Base-by-base conservation (phyloP, 1,140 invertebrate genomes). In the Neodiprion pinetum region DNA sequence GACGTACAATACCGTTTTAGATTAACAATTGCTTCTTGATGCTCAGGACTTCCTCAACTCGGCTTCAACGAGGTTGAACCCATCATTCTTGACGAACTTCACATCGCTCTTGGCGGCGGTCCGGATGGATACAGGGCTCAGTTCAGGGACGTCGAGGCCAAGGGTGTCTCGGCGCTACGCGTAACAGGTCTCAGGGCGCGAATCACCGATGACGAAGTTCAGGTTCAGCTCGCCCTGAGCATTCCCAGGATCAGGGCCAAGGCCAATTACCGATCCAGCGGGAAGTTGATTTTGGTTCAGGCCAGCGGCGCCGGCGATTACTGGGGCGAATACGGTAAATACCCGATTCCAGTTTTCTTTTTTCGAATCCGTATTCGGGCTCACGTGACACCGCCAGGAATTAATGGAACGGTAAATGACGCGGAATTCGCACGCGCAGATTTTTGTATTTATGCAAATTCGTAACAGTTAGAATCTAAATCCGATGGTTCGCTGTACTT, bases 231-330 rank as follows among this genome's bases (percentile, higher is more conserved):
- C 78, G 94, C 92, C 8, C 89, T 95, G 76, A 92, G 90, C 78
- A 94, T 95, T 76, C 94, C 94, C 10, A 93, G 91, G 83, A 95
- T 96, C 80, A 91, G 91, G 77, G 94, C 93, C 2, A 90, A 89
- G 76, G 94, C 94, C 0, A 91, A 92, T 74, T 96, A 95, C 86
- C 90, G 93, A 74, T 95, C 94, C 9, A 94, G 92, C 66, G 95
- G 95, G 48, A 91, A 94, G 5, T 88, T 96, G 48, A 92, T 96
- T 77, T 88, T 95, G 70, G 93, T 96, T 0, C 92, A 94, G 79
- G 94, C 95, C 14, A 94, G 93, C 10, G 94, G 94, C 5, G 93
- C 93, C 72, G 94, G 95, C 3, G 94, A 96, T 84, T 96, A 95
- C 84, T 96, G 94, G 94, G 95, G 95, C 50, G 93, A 95, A 89